Percentiles rank a stretch among this genome's conserved stretches.
phyloP scores from a whole-genome alignment of 2,888 invertebrate genomes.

The Trichacis sp. region DNA sequence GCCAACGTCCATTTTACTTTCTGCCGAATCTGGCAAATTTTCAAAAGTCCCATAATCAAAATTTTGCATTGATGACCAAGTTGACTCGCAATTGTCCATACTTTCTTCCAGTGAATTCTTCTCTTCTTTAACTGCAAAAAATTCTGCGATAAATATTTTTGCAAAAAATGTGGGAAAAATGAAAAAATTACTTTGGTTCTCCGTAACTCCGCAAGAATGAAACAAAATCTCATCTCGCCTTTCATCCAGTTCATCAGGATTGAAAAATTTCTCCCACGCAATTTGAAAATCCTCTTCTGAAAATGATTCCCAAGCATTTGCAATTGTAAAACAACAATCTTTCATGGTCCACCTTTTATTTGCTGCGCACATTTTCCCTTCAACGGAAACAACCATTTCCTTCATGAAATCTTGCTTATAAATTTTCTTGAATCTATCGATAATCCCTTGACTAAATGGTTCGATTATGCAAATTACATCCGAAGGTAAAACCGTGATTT shows the following conservation, averaged over 20 bases:
- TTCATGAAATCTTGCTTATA: slow-evolving; percentile 30
- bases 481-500: slow-evolving; percentile 24
- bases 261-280: slow-evolving; percentile 30
- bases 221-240: slow-evolving; percentile 28
- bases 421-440: slow-evolving; percentile 24
- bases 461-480: slow-evolving; percentile 28
- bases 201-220: slow-evolving; percentile 24
- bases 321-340: slow-evolving; percentile 29
- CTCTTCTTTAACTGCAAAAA: slow-evolving; percentile 2
- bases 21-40: neutral
- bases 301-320: slow-evolving; percentile 30
- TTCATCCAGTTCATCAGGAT: slow-evolving; percentile 24
- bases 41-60: no score
- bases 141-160: no score
- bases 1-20: neutral
- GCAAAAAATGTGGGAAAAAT: neutral
- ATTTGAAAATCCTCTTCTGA: slow-evolving; percentile 25
- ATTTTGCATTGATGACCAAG: neutral
- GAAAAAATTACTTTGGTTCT: slow-evolving; percentile 5
- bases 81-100: no score
- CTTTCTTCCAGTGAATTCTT: slow-evolving; percentile 14
- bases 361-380: slow-evolving; percentile 25
- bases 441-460: slow-evolving; percentile 27
- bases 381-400: slow-evolving; percentile 26
- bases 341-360: slow-evolving; percentile 37